phyloP scores from a whole-genome alignment of 2,113 vertebrate genomes.

The Paramisgurnus dabryanus region DNA sequence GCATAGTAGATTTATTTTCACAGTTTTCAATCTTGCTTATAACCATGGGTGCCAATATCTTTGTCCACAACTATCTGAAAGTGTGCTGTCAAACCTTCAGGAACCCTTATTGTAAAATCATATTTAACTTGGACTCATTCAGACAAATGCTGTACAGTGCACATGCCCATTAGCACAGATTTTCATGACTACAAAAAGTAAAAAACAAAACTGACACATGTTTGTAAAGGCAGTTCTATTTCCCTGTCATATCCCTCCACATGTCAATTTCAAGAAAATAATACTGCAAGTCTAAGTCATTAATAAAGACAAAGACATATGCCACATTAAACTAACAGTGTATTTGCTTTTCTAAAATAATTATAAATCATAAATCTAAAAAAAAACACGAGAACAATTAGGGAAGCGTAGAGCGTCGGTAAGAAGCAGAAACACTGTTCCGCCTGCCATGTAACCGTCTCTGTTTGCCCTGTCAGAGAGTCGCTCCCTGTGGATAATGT shows the following conservation, averaged over 20 bases:
- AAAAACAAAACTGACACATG: neutral
- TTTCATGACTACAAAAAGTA: neutral
- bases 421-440: neutral
- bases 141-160: too few species aligned
- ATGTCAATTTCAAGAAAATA: neutral
- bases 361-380: slow-evolving; percentile 22
- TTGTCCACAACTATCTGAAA: too few species aligned
- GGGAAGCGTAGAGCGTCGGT: neutral
- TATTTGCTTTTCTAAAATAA: slow-evolving; percentile 23
- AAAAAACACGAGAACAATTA: neutral
- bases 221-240: neutral
- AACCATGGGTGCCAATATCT: too few species aligned
- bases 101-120: too few species aligned
- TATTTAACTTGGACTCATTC: too few species aligned
- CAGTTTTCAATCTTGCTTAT: too few species aligned
- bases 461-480: neutral
- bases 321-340: slow-evolving; percentile 31
- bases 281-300: slow-evolving; percentile 14
- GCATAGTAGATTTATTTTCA: too few species aligned
- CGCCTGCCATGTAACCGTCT: neutral
- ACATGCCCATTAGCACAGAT: too few species aligned
- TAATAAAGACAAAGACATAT: slow-evolving; percentile 37
- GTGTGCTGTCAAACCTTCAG: too few species aligned
- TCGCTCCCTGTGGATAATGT: slow-evolving; percentile 10
- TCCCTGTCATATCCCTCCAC: slow-evolving; percentile 7